Base-by-base conservation (phyloP, 2,113 vertebrate species). In the Daubentonia madagascariensis region DNA sequence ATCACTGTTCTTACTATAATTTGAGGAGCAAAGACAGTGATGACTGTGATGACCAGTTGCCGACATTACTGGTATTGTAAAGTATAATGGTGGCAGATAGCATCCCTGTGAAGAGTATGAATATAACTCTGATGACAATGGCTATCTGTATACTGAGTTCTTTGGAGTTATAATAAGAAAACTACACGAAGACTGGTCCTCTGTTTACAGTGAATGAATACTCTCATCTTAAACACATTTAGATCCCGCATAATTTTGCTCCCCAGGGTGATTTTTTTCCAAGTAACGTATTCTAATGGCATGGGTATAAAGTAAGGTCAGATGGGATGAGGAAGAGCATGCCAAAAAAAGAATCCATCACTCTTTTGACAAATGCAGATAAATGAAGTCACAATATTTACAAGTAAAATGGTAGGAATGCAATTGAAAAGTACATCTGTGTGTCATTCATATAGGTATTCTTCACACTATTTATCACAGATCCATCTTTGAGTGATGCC, bases 321-420 rank as follows among this genome's bases (percentile, higher is more conserved):
- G 43, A 25, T 70, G 11, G 93, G 43, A 16, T n/a, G 1, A 59
- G 63, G 54, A 57, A 43, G 45, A 50, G 89, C 87, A 90, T 92
- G n/a, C 48, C 87, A 96, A 52, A 94, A 96, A 95, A 97, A 94
- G 89, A 97, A 97, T 80, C 94, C 97, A 96, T 85, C 97, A 96
- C 83, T 97, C 85, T 89, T 91, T 90, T 97, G 96, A 97, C 97
- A 98, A 97, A 93, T 70, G 95, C 97, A 98, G 95, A 83, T 96
- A 78, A 97, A 97, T 97, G 65, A 43, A 91, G 81, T 98, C 98
- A 97, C 94, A 98, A 96, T 97, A 96, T 96, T 96, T 96, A 96
- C 89, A 98, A 97, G 97, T 97, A 96, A 98, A 97, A 95, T 98
- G 97, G 67, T 96, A 91, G 93, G 96, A 85, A 95, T 92, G 86